A percentile compares a stretch with the other conserved stretches of the same genome.
phyloP scores from a whole-genome alignment of 2,113 vertebrate species.

The Paracanthobrama guichenoti region DNA sequence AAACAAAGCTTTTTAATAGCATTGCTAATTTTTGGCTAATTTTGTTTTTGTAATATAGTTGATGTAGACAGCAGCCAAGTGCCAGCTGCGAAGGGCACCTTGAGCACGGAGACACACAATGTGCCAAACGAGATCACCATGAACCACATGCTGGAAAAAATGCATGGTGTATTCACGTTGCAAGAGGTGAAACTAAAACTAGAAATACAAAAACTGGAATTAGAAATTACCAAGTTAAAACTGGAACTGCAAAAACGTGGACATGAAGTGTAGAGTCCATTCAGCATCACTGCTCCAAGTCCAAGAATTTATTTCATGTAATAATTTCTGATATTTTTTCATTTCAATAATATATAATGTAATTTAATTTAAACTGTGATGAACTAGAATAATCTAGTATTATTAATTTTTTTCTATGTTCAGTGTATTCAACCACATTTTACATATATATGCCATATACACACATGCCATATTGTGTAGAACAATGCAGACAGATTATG shows the following conservation, averaged over 20 bases:
- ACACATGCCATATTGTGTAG: not conserved
- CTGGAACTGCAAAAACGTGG: not conserved
- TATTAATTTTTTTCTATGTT: not conserved
- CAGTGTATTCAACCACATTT: not conserved
- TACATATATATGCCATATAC: not conserved
- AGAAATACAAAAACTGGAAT: conserved; percentile 12
- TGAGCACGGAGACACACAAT: not conserved
- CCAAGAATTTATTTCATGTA: not conserved
- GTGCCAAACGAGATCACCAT: not conserved
- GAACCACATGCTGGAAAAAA: conserved; percentile 5
- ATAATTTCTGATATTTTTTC: not conserved
- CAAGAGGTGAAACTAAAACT: conserved; percentile 17
- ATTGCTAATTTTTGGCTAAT: too few species aligned
- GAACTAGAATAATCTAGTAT: not conserved
- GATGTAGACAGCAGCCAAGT: not conserved
- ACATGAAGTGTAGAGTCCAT: not conserved
- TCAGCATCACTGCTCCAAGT: not conserved
- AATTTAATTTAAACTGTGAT: not conserved
- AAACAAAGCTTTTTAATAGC: not conserved
- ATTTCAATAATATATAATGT: not conserved
- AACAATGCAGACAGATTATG: not conserved
- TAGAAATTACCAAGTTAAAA: conserved; percentile 12
- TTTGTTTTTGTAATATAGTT: not conserved
- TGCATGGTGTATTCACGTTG: not conserved
- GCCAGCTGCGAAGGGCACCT: not conserved